These are phyloP conservation scores for Bombycilla garrulus DNA, from an alignment of 2,113 vertebrate species.

Conservation along the genomic window DNA sequence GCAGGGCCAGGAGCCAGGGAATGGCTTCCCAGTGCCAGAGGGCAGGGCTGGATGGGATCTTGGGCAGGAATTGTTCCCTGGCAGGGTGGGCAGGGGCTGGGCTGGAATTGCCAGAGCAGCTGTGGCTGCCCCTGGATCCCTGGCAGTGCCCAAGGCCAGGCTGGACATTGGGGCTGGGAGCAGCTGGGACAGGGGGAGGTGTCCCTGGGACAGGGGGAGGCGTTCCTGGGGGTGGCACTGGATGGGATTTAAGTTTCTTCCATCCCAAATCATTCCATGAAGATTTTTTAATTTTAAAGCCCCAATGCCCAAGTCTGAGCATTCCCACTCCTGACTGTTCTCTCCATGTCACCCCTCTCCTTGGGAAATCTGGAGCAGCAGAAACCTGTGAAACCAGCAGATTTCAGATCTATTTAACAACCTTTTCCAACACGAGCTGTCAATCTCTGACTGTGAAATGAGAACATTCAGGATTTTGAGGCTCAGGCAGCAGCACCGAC, in stretches of 20 bases:
- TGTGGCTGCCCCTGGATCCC: not conserved
- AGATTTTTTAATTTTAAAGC: not conserved
- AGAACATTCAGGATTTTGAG: not conserved
- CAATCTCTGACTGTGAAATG: not conserved
- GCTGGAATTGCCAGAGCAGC: not conserved
- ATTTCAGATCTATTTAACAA: not conserved
- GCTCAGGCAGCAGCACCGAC: accelerated
- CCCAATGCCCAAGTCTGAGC: accelerated
- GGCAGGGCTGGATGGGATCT: not conserved
- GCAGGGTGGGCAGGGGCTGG: not conserved
- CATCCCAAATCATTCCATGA: not conserved
- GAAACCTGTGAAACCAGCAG: not conserved
- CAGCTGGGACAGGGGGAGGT: too few relatives aligned
- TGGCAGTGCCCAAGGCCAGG: not conserved
- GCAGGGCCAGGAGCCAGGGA: not conserved
- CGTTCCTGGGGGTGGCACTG: not conserved
- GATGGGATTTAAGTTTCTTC: accelerated
- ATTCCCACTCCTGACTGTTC: accelerated
- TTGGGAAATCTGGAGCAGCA: not conserved
- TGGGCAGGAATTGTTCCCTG: not conserved
- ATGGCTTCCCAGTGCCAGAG: not conserved
- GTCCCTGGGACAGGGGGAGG: not conserved
- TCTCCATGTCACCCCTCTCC: not conserved
- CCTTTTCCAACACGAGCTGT: not conserved
- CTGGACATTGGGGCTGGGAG: not conserved